Conservation (phyloP, 2,113 vertebrate species). For the Periophthalmodon schlosseri region DNA sequence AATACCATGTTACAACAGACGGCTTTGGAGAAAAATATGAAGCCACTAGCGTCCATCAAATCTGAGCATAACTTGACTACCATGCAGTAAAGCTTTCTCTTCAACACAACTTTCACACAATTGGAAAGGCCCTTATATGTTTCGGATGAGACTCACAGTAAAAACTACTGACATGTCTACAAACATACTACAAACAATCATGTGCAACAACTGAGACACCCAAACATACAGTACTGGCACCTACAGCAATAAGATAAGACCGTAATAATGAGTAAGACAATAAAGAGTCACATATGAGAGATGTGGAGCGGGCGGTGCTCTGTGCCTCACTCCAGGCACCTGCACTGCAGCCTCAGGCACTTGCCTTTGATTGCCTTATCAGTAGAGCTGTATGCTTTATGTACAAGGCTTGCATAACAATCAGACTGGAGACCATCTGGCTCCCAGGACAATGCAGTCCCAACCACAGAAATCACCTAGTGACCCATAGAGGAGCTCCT, state of each 20-base stretch:
- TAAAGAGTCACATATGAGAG: background rate
- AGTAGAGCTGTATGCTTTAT: slow-evolving; percentile 23
- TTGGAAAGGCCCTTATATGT: background rate
- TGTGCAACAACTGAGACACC: background rate
- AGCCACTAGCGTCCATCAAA: no score
- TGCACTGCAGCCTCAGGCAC: slow-evolving; percentile 49
- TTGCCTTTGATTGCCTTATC: slow-evolving; percentile 59
- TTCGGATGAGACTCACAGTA: slow-evolving; percentile 2
- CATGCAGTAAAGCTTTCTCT: no score
- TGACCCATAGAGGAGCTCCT: background rate
- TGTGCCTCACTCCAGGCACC: slow-evolving; percentile 23
- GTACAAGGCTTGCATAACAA: slow-evolving; percentile 34
- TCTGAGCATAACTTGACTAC: no score
- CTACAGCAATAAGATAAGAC: background rate
- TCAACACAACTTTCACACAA: background rate
- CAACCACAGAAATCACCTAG: slow-evolving; percentile 12
- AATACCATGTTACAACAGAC: no score
- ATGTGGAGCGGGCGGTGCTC: slow-evolving; percentile 47
- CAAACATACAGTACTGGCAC: background rate
- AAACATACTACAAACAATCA: background rate
- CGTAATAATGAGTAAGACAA: background rate
- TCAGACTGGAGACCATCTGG: slow-evolving; percentile 23
- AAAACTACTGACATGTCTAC: slow-evolving; percentile 15
- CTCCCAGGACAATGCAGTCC: slow-evolving; percentile 13
- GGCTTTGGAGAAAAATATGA: no score